Conservation (phyloP, 1,140 invertebrate genomes). For the Piezodorus guildinii region DNA sequence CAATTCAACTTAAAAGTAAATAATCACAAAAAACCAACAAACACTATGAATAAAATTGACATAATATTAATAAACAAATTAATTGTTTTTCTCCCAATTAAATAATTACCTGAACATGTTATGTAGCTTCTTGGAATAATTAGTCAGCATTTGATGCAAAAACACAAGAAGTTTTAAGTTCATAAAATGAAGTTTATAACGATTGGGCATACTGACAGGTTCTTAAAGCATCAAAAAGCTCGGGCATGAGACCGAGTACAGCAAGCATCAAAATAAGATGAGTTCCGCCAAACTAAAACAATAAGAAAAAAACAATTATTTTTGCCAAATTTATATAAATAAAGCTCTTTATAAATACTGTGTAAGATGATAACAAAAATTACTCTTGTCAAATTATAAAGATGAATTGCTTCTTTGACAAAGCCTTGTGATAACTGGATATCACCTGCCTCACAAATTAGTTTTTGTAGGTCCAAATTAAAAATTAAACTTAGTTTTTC, state of each 20-base stretch:
- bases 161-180: conserved; percentile 30
- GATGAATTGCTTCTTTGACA: conserved; percentile 50
- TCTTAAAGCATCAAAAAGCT: conserved; percentile 40
- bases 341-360: no score
- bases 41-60: neutral
- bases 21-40: neutral
- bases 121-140: conserved; percentile 47
- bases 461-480: conserved; percentile 51
- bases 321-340: no score
- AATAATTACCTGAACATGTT: conserved; percentile 7
- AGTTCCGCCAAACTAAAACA: conserved; percentile 38
- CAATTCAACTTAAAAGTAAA: neutral
- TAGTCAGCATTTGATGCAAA: conserved; percentile 41
- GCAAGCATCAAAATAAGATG: conserved; percentile 48
- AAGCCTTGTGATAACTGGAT: conserved; percentile 48
- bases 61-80: neutral
- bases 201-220: conserved; percentile 44
- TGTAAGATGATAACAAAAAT: conserved; percentile 13
- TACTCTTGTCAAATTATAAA: conserved; percentile 62
- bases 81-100: neutral
- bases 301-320: conserved; percentile 26
- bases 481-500: conserved; percentile 45
- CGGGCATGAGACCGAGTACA: conserved; percentile 41
- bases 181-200: conserved; percentile 52
- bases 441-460: conserved; percentile 62